Base-by-base conservation (phyloP, 2,113 vertebrate species). In the Progne subis region DNA sequence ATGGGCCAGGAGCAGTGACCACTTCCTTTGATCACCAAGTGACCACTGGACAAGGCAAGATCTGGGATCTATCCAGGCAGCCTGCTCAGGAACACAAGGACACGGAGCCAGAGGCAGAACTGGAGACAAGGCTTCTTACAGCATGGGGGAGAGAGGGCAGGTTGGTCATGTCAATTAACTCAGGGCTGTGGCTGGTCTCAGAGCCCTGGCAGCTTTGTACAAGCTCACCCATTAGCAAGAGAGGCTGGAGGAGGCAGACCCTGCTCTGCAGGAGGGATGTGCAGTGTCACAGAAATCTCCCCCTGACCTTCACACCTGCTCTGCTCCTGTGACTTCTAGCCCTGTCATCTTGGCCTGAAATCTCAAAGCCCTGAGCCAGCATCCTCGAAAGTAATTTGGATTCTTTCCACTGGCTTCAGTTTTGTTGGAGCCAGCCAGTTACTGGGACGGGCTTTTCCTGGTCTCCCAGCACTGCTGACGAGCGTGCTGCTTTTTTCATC, bases 331-430 rank as follows among this genome's bases (percentile, higher is more conserved):
- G 67, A 44, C 70, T 77, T 72, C 71, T 34, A 74, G 28, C 34
- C 29, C 71, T 86, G 79, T 92, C 70, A 39, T 90, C 55, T 65
- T 82, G 52, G 82, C 88, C 86, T 2, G 6, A 80, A 81, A n/a
- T 39, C 79, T 88, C 59, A 88, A 77, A 94, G 41, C 25, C 69
- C 82, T n/a, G 34, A 93, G 78, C 60, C 84, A 92, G 59, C 12
- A 0, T 88, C 90, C 75, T 95, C 44, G 24, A 94, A 97, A 97
- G 84, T 81, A 69, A 72, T 80, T 96, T 95, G 93, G 95, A 92
- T 67, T 83, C 75, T 88, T 88, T 92, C 94, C 94, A 87, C 39
- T 88, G 89, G 82, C 82, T 92, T 65, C 67, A 90, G 67, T 43
- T 92, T 75, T 72, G 37, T 47, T 60, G 65, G 67, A 95, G 67